A percentile compares a stretch with the other conserved stretches of the same genome.
phyloP scores from a whole-genome alignment of 1,140 invertebrate genomes.

The Pseudoatta argentina region DNA sequence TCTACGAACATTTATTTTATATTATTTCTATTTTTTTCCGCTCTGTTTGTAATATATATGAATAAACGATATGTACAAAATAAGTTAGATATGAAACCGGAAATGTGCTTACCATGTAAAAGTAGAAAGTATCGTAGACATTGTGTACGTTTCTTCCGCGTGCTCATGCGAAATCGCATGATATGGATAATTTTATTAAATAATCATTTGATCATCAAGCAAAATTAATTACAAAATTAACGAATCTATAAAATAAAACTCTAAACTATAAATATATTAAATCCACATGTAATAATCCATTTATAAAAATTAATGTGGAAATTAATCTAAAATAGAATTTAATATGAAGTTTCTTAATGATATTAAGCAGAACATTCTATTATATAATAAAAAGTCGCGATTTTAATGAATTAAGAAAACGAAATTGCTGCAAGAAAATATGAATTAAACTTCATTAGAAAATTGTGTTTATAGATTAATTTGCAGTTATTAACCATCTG shows the following conservation, averaged over 20 bases:
- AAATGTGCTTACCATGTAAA: neutral
- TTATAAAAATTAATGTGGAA: neutral
- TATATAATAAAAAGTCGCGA: neutral
- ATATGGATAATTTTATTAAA: neutral
- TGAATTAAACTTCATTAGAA: neutral
- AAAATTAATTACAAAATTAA: neutral
- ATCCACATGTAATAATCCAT: neutral
- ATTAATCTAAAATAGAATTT: constrained; percentile 5
- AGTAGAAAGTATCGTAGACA: neutral
- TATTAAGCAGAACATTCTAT: neutral
- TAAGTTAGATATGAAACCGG: constrained; percentile 10
- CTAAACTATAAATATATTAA: neutral
- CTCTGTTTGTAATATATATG: neutral
- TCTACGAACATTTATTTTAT: constrained; percentile 13
- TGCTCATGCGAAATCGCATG: neutral
- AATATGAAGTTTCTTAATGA: neutral
- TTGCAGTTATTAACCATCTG: neutral
- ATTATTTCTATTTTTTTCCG: constrained; percentile 15
- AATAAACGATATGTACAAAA: neutral
- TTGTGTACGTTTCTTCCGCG: neutral
- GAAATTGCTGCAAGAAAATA: neutral
- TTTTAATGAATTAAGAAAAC: neutral
- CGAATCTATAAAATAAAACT: neutral
- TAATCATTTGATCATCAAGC: neutral
- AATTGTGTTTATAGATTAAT: neutral